Conservation (phyloP, 2,888 invertebrate genomes). For the Tetheella fluctuosa region DNA sequence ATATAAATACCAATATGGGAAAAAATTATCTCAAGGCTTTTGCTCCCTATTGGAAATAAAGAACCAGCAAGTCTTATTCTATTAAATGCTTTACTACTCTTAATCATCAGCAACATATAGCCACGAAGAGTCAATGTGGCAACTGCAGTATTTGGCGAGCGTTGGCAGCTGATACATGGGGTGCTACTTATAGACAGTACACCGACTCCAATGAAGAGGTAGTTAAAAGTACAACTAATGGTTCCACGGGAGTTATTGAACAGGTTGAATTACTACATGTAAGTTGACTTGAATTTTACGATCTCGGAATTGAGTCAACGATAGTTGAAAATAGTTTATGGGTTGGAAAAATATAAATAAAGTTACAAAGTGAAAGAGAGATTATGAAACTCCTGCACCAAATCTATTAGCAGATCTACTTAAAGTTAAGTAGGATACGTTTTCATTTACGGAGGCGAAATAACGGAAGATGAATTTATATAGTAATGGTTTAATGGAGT, state of each 20-base stretch:
- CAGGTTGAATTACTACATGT: conserved; percentile 66
- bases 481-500: too few relatives aligned
- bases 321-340: too few relatives aligned
- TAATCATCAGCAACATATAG: conserved; percentile 67
- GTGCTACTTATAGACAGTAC: conserved; percentile 68
- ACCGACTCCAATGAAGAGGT: conserved; percentile 29
- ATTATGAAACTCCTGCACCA: too few relatives aligned
- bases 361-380: neutral
- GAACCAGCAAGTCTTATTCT: too few relatives aligned
- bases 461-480: too few relatives aligned
- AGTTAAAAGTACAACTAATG: conserved; percentile 35
- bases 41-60: too few relatives aligned
- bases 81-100: neutral
- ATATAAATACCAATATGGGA: too few relatives aligned
- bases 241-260: conserved; percentile 53
- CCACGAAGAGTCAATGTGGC: conserved; percentile 66
- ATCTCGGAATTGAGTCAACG: neutral
- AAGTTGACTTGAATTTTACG: conserved; percentile 24
- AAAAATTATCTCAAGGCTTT: too few relatives aligned
- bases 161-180: conserved; percentile 83
- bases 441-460: too few relatives aligned
- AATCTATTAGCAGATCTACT: too few relatives aligned
- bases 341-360: too few relatives aligned
- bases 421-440: too few relatives aligned
- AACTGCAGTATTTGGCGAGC: conserved; percentile 81